Evolutionary conservation across 2,113 vertebrate genomes (phyloP).

Genomic region (Genyomyrus donnyi): DNA sequence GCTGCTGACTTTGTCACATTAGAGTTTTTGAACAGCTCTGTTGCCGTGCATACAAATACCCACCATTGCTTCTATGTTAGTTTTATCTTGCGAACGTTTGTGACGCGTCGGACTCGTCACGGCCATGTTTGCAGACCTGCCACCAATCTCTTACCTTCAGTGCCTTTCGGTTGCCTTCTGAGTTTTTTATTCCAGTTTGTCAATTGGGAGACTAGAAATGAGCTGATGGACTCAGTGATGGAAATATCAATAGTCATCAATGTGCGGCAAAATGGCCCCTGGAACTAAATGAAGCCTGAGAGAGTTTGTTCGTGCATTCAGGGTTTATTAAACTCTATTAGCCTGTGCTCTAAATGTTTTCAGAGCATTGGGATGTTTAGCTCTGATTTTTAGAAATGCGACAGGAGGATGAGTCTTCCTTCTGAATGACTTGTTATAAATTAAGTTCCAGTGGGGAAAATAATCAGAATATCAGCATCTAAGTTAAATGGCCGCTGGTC

Average conservation of each 20-base stretch:
- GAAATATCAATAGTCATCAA: neutral
- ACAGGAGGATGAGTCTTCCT: neutral
- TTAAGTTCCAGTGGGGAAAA: neutral
- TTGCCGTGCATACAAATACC: neutral
- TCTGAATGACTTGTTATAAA: neutral
- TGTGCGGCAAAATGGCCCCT: neutral
- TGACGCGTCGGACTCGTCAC: neutral
- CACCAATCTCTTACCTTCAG: neutral
- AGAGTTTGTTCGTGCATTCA: neutral
- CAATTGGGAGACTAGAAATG: neutral
- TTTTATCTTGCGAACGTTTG: neutral
- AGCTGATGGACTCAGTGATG: neutral
- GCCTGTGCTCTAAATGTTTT: neutral
- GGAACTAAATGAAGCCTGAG: neutral
- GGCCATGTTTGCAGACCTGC: neutral
- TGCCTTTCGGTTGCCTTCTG: neutral
- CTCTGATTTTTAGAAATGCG: neutral
- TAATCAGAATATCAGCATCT: neutral
- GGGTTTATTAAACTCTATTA: neutral
- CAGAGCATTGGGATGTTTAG: neutral
- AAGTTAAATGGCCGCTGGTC: neutral
- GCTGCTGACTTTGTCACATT: neutral
- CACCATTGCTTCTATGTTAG: neutral
- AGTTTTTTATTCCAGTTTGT: neutral
- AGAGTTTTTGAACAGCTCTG: neutral